Conservation (phyloP, 2,888 invertebrate genomes). For the Euplexia lucipara region DNA sequence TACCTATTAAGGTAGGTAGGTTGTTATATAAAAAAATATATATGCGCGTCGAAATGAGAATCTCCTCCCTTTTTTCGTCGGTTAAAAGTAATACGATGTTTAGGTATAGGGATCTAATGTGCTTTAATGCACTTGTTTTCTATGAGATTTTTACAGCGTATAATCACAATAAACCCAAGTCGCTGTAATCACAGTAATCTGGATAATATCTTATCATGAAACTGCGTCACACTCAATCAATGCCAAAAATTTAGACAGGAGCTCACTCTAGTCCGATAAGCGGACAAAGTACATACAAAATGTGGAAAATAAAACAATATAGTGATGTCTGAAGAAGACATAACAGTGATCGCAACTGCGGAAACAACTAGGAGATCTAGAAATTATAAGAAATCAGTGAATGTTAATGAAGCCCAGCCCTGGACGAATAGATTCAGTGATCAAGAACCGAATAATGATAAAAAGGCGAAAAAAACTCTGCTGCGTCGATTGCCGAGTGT, state of each 20-base stretch:
- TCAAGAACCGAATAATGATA: conserved; percentile 55
- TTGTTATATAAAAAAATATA: too few species aligned
- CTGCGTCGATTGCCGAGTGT: conserved; percentile 74
- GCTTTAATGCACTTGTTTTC: conserved; percentile 21
- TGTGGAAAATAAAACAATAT: conserved; percentile 70
- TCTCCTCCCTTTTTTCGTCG: too few species aligned
- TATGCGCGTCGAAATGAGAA: too few species aligned
- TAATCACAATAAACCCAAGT: conserved; percentile 71
- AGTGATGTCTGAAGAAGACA: conserved; percentile 83
- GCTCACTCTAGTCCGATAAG: conserved; percentile 77
- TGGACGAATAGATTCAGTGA: conserved; percentile 60
- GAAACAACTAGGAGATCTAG: conserved; percentile 71
- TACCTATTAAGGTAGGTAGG: background rate
- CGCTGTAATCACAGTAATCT: conserved; percentile 81
- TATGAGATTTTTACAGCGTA: conserved; percentile 53
- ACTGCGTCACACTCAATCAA: conserved; percentile 88
- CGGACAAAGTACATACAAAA: conserved; percentile 73
- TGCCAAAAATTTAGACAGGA: conserved; percentile 81
- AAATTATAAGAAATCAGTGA: conserved; percentile 68
- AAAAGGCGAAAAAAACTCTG: conserved; percentile 62
- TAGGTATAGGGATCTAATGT: too few species aligned
- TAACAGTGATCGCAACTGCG: conserved; percentile 71
- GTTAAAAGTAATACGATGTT: too few species aligned
- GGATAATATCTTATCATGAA: conserved; percentile 83
- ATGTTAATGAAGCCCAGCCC: conserved; percentile 58